phyloP scores from a whole-genome alignment of 2,888 invertebrate species.

The Sceliomorpha sp. region DNA sequence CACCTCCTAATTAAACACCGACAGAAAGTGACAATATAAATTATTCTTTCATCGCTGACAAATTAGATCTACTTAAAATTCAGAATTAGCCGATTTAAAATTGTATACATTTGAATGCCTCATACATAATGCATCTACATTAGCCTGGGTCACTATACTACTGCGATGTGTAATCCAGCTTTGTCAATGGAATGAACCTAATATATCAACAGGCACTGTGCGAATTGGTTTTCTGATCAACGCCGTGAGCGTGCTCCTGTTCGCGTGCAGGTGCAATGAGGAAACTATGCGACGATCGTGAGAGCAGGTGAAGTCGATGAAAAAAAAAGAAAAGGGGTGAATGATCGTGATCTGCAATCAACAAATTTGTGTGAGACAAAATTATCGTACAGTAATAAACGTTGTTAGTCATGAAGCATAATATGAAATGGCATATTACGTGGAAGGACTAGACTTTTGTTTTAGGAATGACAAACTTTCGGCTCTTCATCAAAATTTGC shows the following conservation, averaged over 20 bases:
- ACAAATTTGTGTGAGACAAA: background rate
- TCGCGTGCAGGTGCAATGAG: constrained; percentile 36
- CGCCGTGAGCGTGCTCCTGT: constrained; percentile 21
- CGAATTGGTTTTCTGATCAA: background rate
- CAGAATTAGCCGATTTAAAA: too few relatives aligned
- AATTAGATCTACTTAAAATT: too few relatives aligned
- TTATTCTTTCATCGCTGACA: too few relatives aligned
- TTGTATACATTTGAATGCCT: background rate
- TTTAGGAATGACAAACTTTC: background rate
- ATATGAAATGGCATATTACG: background rate
- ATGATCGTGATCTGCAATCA: background rate
- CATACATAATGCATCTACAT: constrained; percentile 27
- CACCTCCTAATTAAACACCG: too few relatives aligned
- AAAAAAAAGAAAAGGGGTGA: constrained; percentile 8
- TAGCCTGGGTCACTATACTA: too few relatives aligned
- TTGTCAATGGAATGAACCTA: too few relatives aligned
- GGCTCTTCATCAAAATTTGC: too few relatives aligned
- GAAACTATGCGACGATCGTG: constrained; percentile 29
- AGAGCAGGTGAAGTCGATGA: constrained; percentile 21
- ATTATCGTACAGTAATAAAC: background rate
- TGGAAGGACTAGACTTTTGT: background rate
- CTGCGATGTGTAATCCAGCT: too few relatives aligned
- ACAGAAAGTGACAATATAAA: too few relatives aligned
- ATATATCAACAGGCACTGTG: background rate
- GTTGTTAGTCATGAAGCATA: background rate